Conservation (phyloP, 2,113 vertebrate species). For the Prinia subflava region DNA sequence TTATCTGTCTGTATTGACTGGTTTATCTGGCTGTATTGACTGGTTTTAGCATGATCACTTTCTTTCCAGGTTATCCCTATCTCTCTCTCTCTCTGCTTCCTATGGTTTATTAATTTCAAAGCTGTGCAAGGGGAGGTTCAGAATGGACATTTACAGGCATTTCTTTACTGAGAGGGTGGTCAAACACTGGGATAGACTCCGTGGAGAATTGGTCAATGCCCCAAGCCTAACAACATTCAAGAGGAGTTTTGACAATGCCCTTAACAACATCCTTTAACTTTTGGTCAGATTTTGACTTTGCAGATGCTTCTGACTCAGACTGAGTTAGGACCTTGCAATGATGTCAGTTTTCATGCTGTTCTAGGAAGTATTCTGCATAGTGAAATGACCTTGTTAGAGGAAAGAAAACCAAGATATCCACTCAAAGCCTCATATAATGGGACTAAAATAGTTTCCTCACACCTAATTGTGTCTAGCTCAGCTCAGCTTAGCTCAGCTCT, state of each 20-base stretch:
- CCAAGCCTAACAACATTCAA: not conserved
- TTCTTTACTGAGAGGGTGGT: not conserved
- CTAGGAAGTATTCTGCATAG: not conserved
- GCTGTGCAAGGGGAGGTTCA: not conserved
- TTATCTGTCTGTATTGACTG: not conserved
- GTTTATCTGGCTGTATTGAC: not conserved
- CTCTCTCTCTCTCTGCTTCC: not conserved
- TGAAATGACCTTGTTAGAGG: not conserved
- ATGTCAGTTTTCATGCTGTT: not conserved
- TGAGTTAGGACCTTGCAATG: not conserved
- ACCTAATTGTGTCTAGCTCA: not conserved
- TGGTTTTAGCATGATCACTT: not conserved
- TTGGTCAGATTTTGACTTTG: not conserved
- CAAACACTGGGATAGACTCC: not conserved
- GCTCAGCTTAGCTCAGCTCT: not conserved
- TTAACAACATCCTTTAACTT: not conserved
- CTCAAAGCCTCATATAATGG: not conserved
- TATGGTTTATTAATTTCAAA: not conserved
- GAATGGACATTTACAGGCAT: not conserved
- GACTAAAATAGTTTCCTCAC: not conserved
- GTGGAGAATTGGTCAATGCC: not conserved
- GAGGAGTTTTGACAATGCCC: not conserved
- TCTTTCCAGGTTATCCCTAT: not conserved
- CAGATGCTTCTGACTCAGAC: not conserved
- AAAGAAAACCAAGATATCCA: not conserved